phyloP scores from a whole-genome alignment of 2,113 vertebrate genomes.

The Oncorhynchus mykiss region DNA sequence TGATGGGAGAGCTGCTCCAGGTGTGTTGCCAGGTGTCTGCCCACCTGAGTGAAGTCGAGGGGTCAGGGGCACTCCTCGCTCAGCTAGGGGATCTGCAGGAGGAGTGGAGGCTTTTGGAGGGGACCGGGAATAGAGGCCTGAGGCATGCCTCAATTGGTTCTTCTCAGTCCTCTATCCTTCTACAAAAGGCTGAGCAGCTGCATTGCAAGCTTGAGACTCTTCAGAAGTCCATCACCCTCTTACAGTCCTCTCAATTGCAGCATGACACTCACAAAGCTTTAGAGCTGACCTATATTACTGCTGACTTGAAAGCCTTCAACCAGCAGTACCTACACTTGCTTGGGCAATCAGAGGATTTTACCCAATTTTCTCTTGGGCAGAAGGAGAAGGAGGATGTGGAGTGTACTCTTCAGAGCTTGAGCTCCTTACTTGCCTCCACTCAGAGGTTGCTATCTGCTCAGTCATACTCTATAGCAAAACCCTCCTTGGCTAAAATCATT shows the following conservation, averaged over 20 bases:
- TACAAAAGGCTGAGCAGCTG: conserved; percentile 65
- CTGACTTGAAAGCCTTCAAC: conserved; percentile 72
- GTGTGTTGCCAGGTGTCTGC: conserved; percentile 72
- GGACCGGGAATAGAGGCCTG: conserved; percentile 71
- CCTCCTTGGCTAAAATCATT: conserved; percentile 57
- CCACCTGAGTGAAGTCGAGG: conserved; percentile 74
- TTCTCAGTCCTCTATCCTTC: conserved; percentile 66
- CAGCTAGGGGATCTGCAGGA: conserved; percentile 79
- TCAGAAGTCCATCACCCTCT: conserved; percentile 43
- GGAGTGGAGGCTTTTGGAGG: conserved; percentile 78
- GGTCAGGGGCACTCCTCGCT: conserved; percentile 73
- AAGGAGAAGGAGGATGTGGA: conserved; percentile 78
- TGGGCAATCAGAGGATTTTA: conserved; percentile 73
- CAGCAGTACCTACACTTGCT: conserved; percentile 70
- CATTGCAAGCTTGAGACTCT: conserved; percentile 69
- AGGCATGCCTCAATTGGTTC: conserved; percentile 67
- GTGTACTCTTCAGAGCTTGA: conserved; percentile 68
- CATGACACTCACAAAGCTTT: conserved; percentile 46
- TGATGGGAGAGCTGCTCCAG: conserved; percentile 68
- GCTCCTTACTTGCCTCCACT: conserved; percentile 64
- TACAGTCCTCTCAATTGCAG: conserved; percentile 27
- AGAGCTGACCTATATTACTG: conserved; percentile 53
- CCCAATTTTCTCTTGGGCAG: conserved; percentile 78
- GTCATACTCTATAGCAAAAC: conserved; percentile 12
- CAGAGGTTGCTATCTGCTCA: conserved; percentile 49